Conservation (phyloP, 2,888 invertebrate genomes). For the Tupiocoris notatus region DNA sequence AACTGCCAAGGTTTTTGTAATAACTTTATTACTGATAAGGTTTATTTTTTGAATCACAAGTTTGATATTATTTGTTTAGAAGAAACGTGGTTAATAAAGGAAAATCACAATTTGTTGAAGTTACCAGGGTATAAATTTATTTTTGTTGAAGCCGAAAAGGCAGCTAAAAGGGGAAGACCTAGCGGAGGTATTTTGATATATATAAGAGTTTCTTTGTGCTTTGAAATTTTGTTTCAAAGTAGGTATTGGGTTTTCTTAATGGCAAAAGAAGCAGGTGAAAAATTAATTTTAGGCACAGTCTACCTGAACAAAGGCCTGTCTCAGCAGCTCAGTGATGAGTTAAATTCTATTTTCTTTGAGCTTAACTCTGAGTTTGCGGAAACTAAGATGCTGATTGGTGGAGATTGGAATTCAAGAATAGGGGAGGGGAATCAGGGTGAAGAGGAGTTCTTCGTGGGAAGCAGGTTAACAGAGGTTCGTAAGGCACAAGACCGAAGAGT, state of each 20-base stretch:
- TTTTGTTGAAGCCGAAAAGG: conserved; percentile 19
- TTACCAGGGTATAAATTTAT: conserved; percentile 18
- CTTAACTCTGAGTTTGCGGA: background rate
- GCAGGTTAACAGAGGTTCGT: conserved; percentile 3
- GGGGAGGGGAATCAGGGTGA: conserved; percentile 13
- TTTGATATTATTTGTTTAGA: conserved; percentile 25
- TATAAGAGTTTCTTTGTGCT: background rate
- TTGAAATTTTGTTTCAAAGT: background rate
- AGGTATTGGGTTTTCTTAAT: conserved; percentile 13
- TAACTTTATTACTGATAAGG: conserved; percentile 18
- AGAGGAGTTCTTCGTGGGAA: background rate
- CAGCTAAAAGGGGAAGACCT: conserved; percentile 10
- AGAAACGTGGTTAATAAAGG: conserved; percentile 29
- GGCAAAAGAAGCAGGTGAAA: conserved; percentile 1
- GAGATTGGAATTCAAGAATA: conserved; percentile 5
- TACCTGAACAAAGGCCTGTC: conserved; percentile 14
- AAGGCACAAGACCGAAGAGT: background rate
- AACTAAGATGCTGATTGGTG: conserved; percentile 2
- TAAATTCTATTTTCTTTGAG: background rate
- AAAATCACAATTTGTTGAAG: conserved; percentile 17
- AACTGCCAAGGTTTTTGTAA: conserved; percentile 19
- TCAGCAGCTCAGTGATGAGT: background rate
- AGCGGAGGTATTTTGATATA: conserved; percentile 20
- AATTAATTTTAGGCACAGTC: conserved; percentile 8
- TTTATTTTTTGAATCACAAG: conserved; percentile 4